Base-by-base conservation (phyloP, 2,113 vertebrate genomes). In the Puffinus mauretanicus region DNA sequence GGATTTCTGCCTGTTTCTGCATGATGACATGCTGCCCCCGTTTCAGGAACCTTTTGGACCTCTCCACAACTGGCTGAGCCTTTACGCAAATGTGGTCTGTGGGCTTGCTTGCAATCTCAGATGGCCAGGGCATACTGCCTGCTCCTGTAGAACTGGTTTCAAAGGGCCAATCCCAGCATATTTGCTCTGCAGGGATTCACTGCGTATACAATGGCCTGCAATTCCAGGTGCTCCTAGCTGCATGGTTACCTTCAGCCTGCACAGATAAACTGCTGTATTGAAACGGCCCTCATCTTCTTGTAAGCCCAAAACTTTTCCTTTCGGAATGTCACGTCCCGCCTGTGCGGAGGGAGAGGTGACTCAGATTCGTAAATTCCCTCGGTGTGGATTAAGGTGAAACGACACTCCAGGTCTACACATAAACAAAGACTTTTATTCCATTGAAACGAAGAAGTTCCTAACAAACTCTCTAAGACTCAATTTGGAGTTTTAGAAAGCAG, bases 81-180 rank as follows among this genome's bases (percentile, higher is more conserved):
- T 83, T 40, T 42, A 42, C 3, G 0, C 11, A 51, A 25, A 10
- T 36, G 12, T 27, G 1, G 1, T 10, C 47, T 29, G 32, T 36
- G 20, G 38, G 26, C 58, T 73, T 73, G 38, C 38, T 44, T 27
- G 42, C 58, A 12, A 40, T 17, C 21, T 51, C 20, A 9, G 26
- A 1, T 30, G 26, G 32, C 58, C 61, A 22, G n/a, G 42, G 15
- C 11, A 11, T 44, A 4, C 42, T n/a, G 18, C 70, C 55, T 29
- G 40, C 40, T 38, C 18, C 36, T 72, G 19, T 34, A 36, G 67
- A 17, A 22, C 30, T 52, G 51, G 82, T 75, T 75, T 65, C 34
- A 27, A 40, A 38, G 51, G 27, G 29, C 51, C 13, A 26, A 0
- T 38, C 34, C 22, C 40, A 55, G 70, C 8, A 3, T 10, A 30